Evolutionary conservation across 2,113 vertebrate genomes (phyloP).

Genomic region (Rhegmatorhina hoffmannsi): DNA sequence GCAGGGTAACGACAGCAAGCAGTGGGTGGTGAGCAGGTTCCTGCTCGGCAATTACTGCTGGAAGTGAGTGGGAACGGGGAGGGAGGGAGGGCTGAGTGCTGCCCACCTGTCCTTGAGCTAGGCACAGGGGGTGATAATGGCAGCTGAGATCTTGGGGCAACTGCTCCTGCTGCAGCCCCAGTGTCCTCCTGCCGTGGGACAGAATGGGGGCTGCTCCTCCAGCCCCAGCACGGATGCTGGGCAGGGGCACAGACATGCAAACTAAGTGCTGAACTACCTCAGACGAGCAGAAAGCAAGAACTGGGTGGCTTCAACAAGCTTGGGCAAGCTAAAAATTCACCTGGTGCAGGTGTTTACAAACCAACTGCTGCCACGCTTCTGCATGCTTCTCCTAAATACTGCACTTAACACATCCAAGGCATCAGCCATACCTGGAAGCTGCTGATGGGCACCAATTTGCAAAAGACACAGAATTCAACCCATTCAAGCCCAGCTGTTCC

Average conservation of each 20-base stretch:
- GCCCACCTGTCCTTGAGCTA: not conserved
- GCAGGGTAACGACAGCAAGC: conserved; percentile 30
- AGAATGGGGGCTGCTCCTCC: not conserved
- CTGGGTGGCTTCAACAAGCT: not conserved
- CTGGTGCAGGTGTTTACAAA: not conserved
- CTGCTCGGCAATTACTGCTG: conserved; percentile 1
- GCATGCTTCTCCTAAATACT: fast-evolving
- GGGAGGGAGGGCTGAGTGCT: not conserved
- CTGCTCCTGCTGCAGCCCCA: not conserved
- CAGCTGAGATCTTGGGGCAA: not conserved
- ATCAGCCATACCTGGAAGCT: not conserved
- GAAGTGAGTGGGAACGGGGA: not conserved
- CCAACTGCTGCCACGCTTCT: not conserved
- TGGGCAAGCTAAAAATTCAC: not conserved
- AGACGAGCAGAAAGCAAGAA: not conserved
- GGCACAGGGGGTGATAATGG: not conserved
- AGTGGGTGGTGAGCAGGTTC: not conserved
- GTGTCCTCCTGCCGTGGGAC: fast-evolving
- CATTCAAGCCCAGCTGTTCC: not conserved
- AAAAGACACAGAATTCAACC: not conserved
- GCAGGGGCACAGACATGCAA: not conserved
- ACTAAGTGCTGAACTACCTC: not conserved
- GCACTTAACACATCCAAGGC: not conserved
- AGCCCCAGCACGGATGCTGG: fast-evolving
- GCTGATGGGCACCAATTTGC: not conserved